These are phyloP conservation scores for Lasaia peninsularis DNA, from an alignment of 1,140 invertebrate genomes.

Conservation along the genomic window DNA sequence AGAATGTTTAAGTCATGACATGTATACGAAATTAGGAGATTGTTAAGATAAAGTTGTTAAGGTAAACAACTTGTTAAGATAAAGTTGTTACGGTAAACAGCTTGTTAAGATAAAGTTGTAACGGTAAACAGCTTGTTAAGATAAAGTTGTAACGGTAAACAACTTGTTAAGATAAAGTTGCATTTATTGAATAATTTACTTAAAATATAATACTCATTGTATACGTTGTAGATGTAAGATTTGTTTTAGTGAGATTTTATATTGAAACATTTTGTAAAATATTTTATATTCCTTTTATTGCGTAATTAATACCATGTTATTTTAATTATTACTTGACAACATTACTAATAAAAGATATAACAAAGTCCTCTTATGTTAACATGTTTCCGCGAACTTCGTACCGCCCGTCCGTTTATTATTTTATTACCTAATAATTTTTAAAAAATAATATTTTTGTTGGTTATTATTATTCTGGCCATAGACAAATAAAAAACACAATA, in stretches of 20 bases:
- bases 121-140: constrained; percentile 58
- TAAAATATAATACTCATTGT: constrained; percentile 72
- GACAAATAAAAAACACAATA: too few species aligned
- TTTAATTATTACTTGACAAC: constrained; percentile 27
- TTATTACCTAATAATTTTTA: too few species aligned
- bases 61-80: constrained; percentile 51
- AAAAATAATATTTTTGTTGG: too few species aligned
- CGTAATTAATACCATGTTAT: constrained; percentile 54
- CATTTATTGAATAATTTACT: constrained; percentile 66
- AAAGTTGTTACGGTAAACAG: constrained; percentile 55
- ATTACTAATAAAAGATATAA: not conserved
- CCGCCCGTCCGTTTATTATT: too few species aligned
- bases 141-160: constrained; percentile 56
- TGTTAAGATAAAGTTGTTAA: constrained; percentile 18
- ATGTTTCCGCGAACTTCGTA: too few species aligned
- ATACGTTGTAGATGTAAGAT: constrained; percentile 67
- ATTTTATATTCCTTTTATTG: constrained; percentile 48
- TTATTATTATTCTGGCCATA: too few species aligned
- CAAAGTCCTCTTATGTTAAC: too few species aligned
- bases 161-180: constrained; percentile 57
- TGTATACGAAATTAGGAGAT: constrained; percentile 61
- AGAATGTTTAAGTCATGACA: constrained; percentile 48
- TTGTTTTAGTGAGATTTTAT: constrained; percentile 68
- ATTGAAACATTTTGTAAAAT: constrained; percentile 38
- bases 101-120: constrained; percentile 58